These are phyloP conservation scores for Microchirus variegatus DNA, from an alignment of 2,797 vertebrate genomes.

Conservation along the genomic window DNA sequence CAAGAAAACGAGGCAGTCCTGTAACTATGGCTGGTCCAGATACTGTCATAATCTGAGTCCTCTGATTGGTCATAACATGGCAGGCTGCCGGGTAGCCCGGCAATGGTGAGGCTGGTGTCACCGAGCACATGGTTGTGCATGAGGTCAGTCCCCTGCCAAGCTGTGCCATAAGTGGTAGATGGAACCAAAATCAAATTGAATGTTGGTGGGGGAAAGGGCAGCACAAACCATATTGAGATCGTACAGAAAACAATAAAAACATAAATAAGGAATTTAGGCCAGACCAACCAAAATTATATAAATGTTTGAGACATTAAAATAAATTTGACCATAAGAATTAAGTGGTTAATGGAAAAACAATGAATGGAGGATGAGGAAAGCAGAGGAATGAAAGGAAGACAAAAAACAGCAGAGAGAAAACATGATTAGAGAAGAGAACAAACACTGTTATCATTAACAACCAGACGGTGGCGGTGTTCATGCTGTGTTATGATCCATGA, in stretches of 20 bases:
- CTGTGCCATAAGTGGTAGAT: conserved; percentile 72
- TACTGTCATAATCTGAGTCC: conserved; percentile 99
- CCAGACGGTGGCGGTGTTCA: no score
- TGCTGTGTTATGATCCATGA: no score
- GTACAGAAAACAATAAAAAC: conserved; percentile 23
- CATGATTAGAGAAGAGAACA: conserved; percentile 58
- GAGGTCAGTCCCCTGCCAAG: conserved; percentile 99
- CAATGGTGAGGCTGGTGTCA: conserved; percentile 88
- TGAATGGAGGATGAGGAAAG: conserved; percentile 27
- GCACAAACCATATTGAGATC: conserved; percentile 1
- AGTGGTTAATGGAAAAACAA: conserved; percentile 48
- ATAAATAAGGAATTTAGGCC: background rate
- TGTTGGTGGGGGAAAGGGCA: background rate
- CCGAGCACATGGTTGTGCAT: conserved; percentile 99
- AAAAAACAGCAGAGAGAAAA: conserved; percentile 60
- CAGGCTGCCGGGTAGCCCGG: conserved; percentile 88
- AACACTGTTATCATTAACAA: conserved; percentile 24
- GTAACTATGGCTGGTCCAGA: conserved; percentile 98
- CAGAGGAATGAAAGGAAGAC: conserved; percentile 4
- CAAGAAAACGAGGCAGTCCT: conserved; percentile 95
- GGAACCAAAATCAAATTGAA: conserved; percentile 28
- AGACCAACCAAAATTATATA: background rate
- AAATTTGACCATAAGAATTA: background rate
- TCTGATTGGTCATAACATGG: conserved; percentile 91
- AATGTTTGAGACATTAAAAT: background rate